Evolutionary conservation across 2,113 vertebrate species (phyloP), one percentile per base, ranked within the genome.

Genomic region (Cromileptes altivelis): DNA sequence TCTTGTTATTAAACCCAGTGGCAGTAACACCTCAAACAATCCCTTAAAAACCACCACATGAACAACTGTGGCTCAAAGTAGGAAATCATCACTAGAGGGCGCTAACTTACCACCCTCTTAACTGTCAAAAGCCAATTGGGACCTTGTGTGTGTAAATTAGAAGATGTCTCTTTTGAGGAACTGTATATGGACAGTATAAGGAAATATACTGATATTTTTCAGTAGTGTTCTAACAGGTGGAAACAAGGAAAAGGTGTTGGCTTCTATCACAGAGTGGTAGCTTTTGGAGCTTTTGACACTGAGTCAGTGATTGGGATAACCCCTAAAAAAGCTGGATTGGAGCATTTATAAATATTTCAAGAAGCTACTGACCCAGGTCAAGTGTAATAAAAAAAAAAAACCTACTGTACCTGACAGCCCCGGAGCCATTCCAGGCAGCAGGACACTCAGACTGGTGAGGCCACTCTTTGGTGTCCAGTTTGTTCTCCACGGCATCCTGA

Each of bases 341-440:
- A 45, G 17, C 14, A 62, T 45, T 27, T 8, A 23, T 21, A 18
- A 12, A 61, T 52, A 61, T 45, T 19, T 62, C 6, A 4, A 42
- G 4, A 56, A 13, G 10, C 11, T 33, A 70, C 0, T 49, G 19
- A 40, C n/a, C 2, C 7, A 52, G 7, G 19, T 58, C 0, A 40
- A 12, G 37, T 18, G 21, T 55, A 5, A 27, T 49, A 14, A 49
- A 49, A 15, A 82, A 14, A 49, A 49, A 15, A 82, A 60, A 77
- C 60, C 13, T 14, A 97, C 11, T 60, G 47, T 69, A 85, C 98
- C 98, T 99, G 76, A 98, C 97, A 70, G 96, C 97, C 67, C 98
- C 97, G 3, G 98, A 97, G 30, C 97, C 98, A 45, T 99, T 99
- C 97, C 97, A 99, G 1, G 97, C 95, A 57, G 97, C 96, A 52